Base-by-base conservation (phyloP, 2,113 vertebrate genomes). In the Perognathus longimembris region DNA sequence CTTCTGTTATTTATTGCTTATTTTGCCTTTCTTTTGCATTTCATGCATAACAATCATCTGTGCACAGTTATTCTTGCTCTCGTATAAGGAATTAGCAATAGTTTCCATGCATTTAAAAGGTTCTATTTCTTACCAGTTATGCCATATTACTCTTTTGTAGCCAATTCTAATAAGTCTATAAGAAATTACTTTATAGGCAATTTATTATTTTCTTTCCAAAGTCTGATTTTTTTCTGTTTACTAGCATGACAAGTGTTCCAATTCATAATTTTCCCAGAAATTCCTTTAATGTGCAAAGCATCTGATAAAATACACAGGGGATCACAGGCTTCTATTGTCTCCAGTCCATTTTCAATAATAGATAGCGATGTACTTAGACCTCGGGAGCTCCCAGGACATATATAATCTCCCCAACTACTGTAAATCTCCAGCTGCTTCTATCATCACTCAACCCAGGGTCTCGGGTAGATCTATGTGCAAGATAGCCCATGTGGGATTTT, bases 271-370 rank as follows among this genome's bases (percentile, higher is more conserved):
- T 82, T 95, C 54, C 70, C 80, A 91, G 77, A 83, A 94, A 96
- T 94, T 95, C 83, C 83, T 96, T 92, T 95, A 90, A 95, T 96
- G 91, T 96, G 76, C 83, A 71, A 92, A 87, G 86, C 69, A 93
- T 95, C 94, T 95, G 92, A 96, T 96, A 96, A 95, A 93, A 95
- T 93, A 89, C 93, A 95, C 86, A 57, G 28, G 92, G 86, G 96
- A 93, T 70, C 59, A 40, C 84, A 86, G 77, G 69, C 89, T 95
- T 95, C 94, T 64, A 92, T 95, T 94, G 95, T 63, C 90, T 94
- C 57, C 69, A 81, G 90, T 91, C 70, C 80, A 91, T 95, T 95
- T 96, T 96, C 95, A 95, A 95, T 96, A 96, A 95, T 82, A 94
- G 96, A 96, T 95, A 96, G 94, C 92, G 69, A 77, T 95, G 86